These are phyloP conservation scores for Oreochromis grahami DNA, from an alignment of 2,797 vertebrate genomes.

Conservation along the genomic window DNA sequence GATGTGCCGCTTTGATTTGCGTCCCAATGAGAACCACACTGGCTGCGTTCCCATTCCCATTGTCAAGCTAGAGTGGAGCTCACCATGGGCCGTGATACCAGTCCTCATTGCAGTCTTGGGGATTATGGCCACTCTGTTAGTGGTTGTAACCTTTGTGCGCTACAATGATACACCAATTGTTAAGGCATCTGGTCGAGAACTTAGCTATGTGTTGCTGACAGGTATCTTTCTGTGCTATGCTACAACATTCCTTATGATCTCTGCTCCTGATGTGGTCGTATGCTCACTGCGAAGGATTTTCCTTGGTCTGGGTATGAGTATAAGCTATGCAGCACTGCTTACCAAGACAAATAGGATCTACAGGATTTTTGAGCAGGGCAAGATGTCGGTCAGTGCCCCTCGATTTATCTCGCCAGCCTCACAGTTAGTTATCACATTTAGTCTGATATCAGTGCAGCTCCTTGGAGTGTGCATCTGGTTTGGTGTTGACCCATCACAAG, in stretches of 20 bases:
- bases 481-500: conserved; percentile 91
- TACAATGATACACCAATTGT: conserved; percentile 97
- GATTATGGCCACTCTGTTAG: conserved; percentile 89
- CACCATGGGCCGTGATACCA: conserved; percentile 91
- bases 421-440: conserved; percentile 94
- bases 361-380: conserved; percentile 97
- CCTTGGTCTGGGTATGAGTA: conserved; percentile 93
- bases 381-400: conserved; percentile 90
- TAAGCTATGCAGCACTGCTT: conserved; percentile 93
- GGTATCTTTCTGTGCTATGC: conserved; percentile 96
- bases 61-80: conserved; percentile 94
- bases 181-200: conserved; percentile 92
- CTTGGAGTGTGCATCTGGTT: conserved; percentile 96
- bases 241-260: conserved; percentile 96
- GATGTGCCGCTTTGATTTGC: conserved; percentile 89
- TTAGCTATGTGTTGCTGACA: conserved; percentile 93
- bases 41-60: conserved; percentile 90
- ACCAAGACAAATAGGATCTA: conserved; percentile 98
- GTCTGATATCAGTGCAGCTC: conserved; percentile 93
- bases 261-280: conserved; percentile 83
- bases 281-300: conserved; percentile 92
- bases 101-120: conserved; percentile 89
- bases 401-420: conserved; percentile 94
- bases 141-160: conserved; percentile 89
- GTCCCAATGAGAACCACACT: conserved; percentile 91